Evolutionary conservation across 2,113 vertebrate species (phyloP).

Genomic region (Colinus virginianus): DNA sequence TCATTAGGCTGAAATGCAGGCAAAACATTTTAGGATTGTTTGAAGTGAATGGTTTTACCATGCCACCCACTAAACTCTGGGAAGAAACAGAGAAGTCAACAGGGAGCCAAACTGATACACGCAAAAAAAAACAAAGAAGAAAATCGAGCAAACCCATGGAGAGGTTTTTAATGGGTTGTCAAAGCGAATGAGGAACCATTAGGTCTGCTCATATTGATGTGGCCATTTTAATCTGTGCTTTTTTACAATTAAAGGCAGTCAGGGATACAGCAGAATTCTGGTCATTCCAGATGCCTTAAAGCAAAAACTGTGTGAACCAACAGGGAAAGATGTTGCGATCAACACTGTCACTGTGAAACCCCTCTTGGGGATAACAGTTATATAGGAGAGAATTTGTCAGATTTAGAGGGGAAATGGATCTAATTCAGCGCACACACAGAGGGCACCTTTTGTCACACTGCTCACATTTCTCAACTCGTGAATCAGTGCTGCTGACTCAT

Average conservation of each 20-base stretch:
- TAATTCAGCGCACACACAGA: neutral
- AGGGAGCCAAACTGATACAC: neutral
- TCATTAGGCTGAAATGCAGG: slow-evolving; percentile 7
- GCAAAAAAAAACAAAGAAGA: neutral
- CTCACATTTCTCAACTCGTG: neutral
- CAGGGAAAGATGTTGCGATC: slow-evolving; percentile 3
- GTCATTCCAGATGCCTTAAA: neutral
- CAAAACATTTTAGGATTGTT: neutral
- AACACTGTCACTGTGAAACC: neutral
- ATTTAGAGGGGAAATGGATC: neutral
- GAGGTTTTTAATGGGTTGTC: slow-evolving; percentile 16
- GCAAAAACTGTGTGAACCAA: neutral
- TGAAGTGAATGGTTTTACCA: slow-evolving; percentile 6
- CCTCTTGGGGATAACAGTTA: neutral
- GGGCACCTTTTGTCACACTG: neutral
- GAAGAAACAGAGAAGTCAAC: neutral
- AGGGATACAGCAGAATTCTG: slow-evolving; percentile 1
- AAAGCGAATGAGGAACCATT: neutral
- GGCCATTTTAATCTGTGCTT: neutral
- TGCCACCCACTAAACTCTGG: neutral
- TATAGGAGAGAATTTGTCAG: neutral
- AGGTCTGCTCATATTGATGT: slow-evolving; percentile 22
- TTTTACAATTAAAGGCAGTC: slow-evolving; percentile 20
- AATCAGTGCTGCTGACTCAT: neutral
- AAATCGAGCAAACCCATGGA: neutral